These are phyloP conservation scores for Hippoglossus hippoglossus DNA, from an alignment of 2,797 vertebrate genomes.

Conservation along the genomic window DNA sequence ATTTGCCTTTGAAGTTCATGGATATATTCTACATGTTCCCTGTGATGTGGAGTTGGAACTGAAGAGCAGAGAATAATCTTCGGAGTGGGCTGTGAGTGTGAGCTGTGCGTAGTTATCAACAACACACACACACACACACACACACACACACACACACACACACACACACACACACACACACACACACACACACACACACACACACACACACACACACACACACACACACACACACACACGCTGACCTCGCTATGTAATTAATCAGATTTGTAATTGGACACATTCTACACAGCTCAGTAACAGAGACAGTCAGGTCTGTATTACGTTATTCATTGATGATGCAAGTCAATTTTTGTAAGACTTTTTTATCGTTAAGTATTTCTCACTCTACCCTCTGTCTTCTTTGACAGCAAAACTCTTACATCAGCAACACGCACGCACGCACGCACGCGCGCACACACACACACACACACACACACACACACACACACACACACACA, in stretches of 20 bases:
- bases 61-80: slow-evolving; percentile 39
- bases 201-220: neutral
- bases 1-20: slow-evolving; percentile 47
- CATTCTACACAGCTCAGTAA: neutral
- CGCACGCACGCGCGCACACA: neutral
- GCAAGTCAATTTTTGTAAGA: no score
- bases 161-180: neutral
- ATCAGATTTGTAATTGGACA: neutral
- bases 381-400: neutral
- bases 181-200: neutral
- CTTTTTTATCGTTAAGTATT: neutral
- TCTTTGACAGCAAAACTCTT: neutral
- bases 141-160: neutral
- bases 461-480: no score
- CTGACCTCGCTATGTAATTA: neutral
- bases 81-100: neutral
- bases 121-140: neutral
- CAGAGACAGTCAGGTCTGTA: neutral
- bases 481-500: no score
- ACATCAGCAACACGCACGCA: neutral
- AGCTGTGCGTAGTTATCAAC: neutral
- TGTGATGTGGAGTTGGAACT: slow-evolving; percentile 16
- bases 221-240: neutral
- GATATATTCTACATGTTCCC: slow-evolving; percentile 31
- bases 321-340: neutral